A percentile compares a stretch with the other conserved stretches of the same genome.
phyloP scores from a whole-genome alignment of 2,888 invertebrate species.

The Nemotelus nigrinus region DNA sequence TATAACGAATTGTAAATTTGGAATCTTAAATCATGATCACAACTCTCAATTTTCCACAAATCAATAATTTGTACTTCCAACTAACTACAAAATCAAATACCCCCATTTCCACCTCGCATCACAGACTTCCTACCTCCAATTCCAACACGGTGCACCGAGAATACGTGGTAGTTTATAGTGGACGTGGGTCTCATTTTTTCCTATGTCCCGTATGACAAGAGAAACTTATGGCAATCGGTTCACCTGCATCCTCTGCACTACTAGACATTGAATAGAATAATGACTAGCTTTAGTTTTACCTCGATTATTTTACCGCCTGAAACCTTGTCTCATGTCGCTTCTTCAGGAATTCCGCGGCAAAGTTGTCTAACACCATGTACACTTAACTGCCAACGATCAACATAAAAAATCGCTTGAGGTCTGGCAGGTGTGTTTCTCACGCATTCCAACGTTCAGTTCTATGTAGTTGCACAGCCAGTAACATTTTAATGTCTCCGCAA shows the following conservation, averaged over 20 bases:
- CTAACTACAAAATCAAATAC: slow-evolving; percentile 14
- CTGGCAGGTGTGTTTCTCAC: slow-evolving; percentile 51
- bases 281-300: no score
- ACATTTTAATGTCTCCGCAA: slow-evolving; percentile 30
- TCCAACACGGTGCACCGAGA: no score
- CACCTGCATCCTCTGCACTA: no score
- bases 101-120: background rate
- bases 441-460: slow-evolving; percentile 35
- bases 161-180: slow-evolving; percentile 36
- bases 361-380: no score
- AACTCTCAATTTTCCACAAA: slow-evolving; percentile 8
- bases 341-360: background rate
- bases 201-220: slow-evolving; percentile 27
- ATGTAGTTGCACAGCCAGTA: slow-evolving; percentile 1
- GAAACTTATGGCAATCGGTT: background rate
- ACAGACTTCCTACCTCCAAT: no score
- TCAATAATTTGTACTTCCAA: slow-evolving; percentile 19
- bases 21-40: no score
- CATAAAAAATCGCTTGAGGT: slow-evolving; percentile 42
- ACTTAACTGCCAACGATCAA: background rate
- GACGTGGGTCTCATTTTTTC: slow-evolving; percentile 31
- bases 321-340: slow-evolving; percentile 4
- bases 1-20: no score
- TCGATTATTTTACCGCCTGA: background rate
- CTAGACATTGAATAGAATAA: no score